These are phyloP conservation scores for Xenopus borealis DNA, from an alignment of 2,113 vertebrate species.

Conservation along the genomic window DNA sequence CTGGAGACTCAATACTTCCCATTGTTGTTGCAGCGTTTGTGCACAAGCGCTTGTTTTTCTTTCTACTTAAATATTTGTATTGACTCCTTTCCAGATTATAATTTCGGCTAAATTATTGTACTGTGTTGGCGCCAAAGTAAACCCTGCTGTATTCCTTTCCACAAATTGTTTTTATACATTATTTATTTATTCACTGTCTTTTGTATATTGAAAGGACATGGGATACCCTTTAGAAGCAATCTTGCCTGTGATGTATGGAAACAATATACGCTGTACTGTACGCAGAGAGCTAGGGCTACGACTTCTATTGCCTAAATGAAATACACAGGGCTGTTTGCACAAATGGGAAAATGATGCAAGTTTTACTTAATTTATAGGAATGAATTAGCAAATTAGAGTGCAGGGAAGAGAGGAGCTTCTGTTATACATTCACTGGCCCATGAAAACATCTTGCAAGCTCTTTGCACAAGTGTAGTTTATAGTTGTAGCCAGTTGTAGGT, in stretches of 20 bases:
- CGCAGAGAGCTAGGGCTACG: neutral
- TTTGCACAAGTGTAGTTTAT: too few species aligned
- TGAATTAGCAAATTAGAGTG: neutral
- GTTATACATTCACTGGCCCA: too few species aligned
- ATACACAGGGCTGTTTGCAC: neutral
- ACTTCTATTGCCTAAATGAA: neutral
- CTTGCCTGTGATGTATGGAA: conserved; percentile 19
- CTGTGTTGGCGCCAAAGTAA: conserved; percentile 28
- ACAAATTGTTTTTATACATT: neutral
- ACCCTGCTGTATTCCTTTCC: conserved; percentile 5
- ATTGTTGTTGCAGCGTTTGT: neutral
- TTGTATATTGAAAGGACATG: neutral
- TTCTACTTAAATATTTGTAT: conserved; percentile 43
- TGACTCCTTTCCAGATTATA: conserved; percentile 29
- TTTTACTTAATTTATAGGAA: neutral
- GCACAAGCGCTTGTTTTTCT: conserved; percentile 36
- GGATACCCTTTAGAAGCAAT: conserved; percentile 3
- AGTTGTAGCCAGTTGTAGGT: too few species aligned
- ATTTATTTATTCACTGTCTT: neutral
- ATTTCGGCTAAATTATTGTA: conserved; percentile 28
- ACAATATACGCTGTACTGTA: neutral
- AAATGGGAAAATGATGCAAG: neutral
- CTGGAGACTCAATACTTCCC: neutral
- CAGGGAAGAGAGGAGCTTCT: too few species aligned
- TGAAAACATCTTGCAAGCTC: too few species aligned